Evolutionary conservation across 2,113 vertebrate species (phyloP), one percentile per base, ranked within the genome.

Genomic region (Myrmophylax atrothorax): DNA sequence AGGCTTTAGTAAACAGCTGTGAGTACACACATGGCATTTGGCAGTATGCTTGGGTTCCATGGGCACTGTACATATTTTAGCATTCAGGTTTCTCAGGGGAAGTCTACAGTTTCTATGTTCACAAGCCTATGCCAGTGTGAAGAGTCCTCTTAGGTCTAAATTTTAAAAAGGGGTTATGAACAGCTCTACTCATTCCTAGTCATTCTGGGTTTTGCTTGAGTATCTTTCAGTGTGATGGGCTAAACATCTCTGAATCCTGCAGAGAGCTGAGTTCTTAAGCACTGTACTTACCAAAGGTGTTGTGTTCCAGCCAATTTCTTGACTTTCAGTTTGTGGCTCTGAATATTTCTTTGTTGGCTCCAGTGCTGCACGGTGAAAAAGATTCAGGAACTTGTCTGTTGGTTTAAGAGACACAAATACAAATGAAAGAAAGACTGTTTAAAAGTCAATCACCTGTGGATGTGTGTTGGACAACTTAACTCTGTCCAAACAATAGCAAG

Each of bases 251-350:
- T 40, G 42, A 81, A 35, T 74, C 40, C 4, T 90, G 31, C 52
- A 62, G 59, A 72, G n/a, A 85, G 14, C 28, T 20, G 37, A 42
- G 22, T 52, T 62, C 29, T 67, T 73, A 37, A 89, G 42, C 31
- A 68, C 18, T 12, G 13, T 70, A 60, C 98, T 98, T 96, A 99
- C 99, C 98, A 99, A 96, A 49, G 98, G 98, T 29, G 94, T 88
- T 7, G 98, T 97, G 38, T 98, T 80, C 99, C 99, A 99, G 79
- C 99, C 99, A 40, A 99, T 98, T 97, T 99, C 98, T 77, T 99
- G 99, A 91, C 98, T 98, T 96, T 98, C 98, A 3, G 99, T 99
- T 96, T 98, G 97, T 37, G 99, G 98, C 86, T 94, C 91, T 9
- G 95, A 22, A 25, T 99, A 99, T 93, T 99, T 99, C 96, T 98